These are phyloP conservation scores for Vannuccia rotundouncinata DNA, from an alignment of 2,888 invertebrate species.

Conservation along the genomic window DNA sequence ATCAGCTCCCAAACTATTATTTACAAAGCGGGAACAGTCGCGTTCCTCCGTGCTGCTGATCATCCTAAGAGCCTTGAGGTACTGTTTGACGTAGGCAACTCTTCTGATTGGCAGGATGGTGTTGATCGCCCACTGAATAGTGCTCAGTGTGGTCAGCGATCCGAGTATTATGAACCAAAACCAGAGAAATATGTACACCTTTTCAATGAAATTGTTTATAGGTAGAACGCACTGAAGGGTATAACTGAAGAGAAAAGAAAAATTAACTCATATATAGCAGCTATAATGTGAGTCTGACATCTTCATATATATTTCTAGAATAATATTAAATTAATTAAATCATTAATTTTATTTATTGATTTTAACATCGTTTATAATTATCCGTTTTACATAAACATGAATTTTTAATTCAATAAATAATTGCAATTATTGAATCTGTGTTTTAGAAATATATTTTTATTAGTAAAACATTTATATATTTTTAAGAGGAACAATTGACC, in stretches of 20 bases:
- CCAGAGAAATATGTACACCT: constrained; percentile 55
- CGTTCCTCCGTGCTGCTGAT: constrained; percentile 51
- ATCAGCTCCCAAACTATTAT: constrained; percentile 53
- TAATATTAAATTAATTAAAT: too few species aligned
- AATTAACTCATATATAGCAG: neutral
- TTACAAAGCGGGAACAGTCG: constrained; percentile 51
- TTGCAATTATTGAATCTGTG: too few species aligned
- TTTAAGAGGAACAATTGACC: too few species aligned
- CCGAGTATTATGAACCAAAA: constrained; percentile 54
- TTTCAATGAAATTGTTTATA: constrained; percentile 41
- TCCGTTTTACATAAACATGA: too few species aligned
- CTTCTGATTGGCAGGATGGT: constrained; percentile 45
- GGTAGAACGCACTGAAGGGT: constrained; percentile 38
- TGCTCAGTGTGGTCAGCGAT: constrained; percentile 48
- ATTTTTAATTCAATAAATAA: too few species aligned
- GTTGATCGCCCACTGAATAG: constrained; percentile 48
- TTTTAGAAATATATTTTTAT: too few species aligned
- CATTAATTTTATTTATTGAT: too few species aligned
- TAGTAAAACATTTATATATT: too few species aligned
- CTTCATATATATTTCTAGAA: too few species aligned
- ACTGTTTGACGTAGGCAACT: constrained; percentile 55
- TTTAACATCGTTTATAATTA: too few species aligned
- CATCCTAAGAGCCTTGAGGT: constrained; percentile 57
- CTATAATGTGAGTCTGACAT: too few species aligned
- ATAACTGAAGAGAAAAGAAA: constrained; percentile 31